Conservation (phyloP, 2,113 vertebrate species). For the Sylvietta virens region DNA sequence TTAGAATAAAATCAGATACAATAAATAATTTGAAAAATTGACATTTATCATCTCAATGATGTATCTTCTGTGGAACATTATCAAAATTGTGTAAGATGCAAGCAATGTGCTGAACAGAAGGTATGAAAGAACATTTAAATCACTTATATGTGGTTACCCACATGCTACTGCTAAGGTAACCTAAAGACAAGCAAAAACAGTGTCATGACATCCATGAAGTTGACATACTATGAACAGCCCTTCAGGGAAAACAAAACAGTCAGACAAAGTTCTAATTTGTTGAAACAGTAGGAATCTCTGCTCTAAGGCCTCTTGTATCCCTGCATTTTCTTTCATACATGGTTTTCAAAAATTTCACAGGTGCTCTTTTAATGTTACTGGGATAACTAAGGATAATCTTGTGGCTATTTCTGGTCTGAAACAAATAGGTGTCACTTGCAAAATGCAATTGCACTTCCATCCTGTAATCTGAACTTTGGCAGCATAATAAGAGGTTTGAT, state of each 20-base stretch:
- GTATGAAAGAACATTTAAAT: background rate
- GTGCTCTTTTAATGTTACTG: background rate
- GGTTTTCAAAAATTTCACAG: background rate
- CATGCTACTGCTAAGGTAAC: background rate
- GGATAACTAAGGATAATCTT: background rate
- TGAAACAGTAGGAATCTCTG: background rate
- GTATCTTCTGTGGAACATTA: background rate
- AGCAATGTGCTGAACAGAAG: background rate
- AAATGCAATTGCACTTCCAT: background rate
- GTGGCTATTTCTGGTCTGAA: background rate
- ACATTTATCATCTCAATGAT: background rate
- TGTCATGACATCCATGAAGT: rapidly evolving
- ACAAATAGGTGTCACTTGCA: background rate
- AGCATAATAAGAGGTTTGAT: background rate
- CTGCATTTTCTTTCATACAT: background rate
- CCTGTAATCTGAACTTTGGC: background rate
- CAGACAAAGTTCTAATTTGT: background rate
- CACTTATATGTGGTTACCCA: background rate
- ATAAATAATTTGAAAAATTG: background rate
- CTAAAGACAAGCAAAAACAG: background rate
- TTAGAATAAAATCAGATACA: background rate
- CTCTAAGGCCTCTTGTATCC: background rate
- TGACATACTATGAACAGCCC: background rate
- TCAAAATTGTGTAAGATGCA: background rate
- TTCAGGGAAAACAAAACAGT: background rate